Base-by-base conservation (phyloP, 2,888 invertebrate species). In the Eupithecia dodoneata region DNA sequence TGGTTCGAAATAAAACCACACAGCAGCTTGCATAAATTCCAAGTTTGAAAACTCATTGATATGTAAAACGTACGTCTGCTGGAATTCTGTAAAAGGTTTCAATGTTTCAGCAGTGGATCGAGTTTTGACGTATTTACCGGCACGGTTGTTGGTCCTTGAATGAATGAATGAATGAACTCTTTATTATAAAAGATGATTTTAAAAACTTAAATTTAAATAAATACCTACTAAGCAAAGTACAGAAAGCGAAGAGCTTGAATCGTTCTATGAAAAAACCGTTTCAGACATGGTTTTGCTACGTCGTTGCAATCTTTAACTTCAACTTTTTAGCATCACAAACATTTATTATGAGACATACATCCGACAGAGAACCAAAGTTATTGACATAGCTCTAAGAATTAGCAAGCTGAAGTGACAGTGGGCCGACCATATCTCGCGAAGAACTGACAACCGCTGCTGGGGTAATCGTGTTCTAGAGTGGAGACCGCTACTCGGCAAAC, bases 41-140 rank as follows among this genome's bases (percentile, higher is more conserved):
- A 75, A 73, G 74, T 77, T 75, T 75, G n/a, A 52, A 65, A 78
- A 75, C 75, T 78, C 74, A 79, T 79, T 73, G 74, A 75, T 76
- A 80, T 80, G 78, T 76, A 74, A 77, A 80, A 80, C 73, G 76
- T 67, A 72, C 66, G 75, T 76, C 71, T 73, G 44, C 73, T 76
- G 72, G 76, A 77, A 81, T 77, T 76, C 63, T 76, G 73, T 66
- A 55, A 75, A 77, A 76, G 55, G 77, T 65, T 75, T 70, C 72
- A 72, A 79, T 74, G 72, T 76, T 79, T 76, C 65, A 78, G 74
- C 63, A 74, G 66, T 66, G 78, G 72, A 79, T 80, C 73, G 79
- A 18, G 75, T 74, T 80, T 75, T 78, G 75, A 80, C 52, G 49
- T 41, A 15, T 13, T 73, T 59, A 66, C 15, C 5, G 66, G 42